Evolutionary conservation across 2,797 vertebrate genomes (phyloP).

Genomic region (Sarcophilus harrisii): DNA sequence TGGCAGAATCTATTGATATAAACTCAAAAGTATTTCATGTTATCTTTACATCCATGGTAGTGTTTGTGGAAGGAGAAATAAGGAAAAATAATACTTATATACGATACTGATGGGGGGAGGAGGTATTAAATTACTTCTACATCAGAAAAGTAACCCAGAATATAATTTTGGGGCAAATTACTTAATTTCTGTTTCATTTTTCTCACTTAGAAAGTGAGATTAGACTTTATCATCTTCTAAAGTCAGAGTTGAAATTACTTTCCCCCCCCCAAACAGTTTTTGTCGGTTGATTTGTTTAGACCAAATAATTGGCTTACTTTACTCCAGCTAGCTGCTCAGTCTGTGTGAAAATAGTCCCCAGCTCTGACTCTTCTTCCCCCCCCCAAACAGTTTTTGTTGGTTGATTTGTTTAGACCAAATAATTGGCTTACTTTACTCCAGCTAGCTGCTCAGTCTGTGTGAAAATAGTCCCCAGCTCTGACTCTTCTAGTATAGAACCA

Average conservation of each 20-base stretch:
- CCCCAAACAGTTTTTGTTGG: neutral
- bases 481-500: neutral
- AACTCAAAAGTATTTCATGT: neutral
- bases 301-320: neutral
- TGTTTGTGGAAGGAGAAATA: conserved; percentile 59
- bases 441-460: neutral
- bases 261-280: neutral
- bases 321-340: neutral
- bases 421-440: neutral
- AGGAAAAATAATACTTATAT: conserved; percentile 45
- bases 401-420: neutral
- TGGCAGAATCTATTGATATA: neutral
- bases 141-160: conserved; percentile 24
- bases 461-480: neutral
- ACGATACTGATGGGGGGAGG: neutral
- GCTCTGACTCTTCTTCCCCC: neutral
- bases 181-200: conserved; percentile 35
- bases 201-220: conserved; percentile 1
- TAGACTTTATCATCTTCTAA: neutral
- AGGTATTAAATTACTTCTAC: conserved; percentile 16
- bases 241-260: neutral
- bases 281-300: neutral
- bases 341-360: neutral
- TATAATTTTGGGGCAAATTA: neutral
- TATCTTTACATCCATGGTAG: conserved; percentile 43